These are phyloP conservation scores for Datnioides undecimradiatus DNA, from an alignment of 2,113 vertebrate genomes.

Conservation along the genomic window DNA sequence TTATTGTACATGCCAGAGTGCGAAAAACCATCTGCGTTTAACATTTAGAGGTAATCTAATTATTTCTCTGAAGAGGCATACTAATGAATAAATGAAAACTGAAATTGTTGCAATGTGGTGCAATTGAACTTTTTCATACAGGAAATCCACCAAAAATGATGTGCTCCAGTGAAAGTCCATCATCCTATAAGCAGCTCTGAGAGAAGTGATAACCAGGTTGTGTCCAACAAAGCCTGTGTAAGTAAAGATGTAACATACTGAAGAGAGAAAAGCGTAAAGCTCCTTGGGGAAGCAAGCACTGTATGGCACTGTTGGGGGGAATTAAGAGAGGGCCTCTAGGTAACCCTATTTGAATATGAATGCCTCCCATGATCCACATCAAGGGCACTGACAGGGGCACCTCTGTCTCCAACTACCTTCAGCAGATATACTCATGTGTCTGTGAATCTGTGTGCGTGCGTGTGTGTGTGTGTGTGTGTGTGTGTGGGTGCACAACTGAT, in stretches of 20 bases:
- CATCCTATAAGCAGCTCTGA: conserved; percentile 50
- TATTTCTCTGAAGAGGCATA: conserved; percentile 22
- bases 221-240: conserved; percentile 58
- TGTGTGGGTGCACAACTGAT: conserved; percentile 58
- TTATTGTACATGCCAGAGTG: conserved; percentile 51
- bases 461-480: conserved; percentile 26
- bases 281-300: conserved; percentile 38
- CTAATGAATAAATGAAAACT: conserved; percentile 35
- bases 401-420: conserved; percentile 64
- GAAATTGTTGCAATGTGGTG: conserved; percentile 5
- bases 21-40: conserved; percentile 36
- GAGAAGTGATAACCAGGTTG: conserved; percentile 33
- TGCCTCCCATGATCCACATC: conserved; percentile 76
- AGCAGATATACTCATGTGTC: conserved; percentile 25
- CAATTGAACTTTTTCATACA: conserved; percentile 1
- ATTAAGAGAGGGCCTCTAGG: conserved; percentile 53
- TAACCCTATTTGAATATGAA: conserved; percentile 80
- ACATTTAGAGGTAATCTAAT: conserved; percentile 50
- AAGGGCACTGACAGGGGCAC: conserved; percentile 79
- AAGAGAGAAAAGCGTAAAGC: conserved; percentile 43
- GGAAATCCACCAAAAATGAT: not conserved
- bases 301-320: conserved; percentile 44
- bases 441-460: conserved; percentile 6
- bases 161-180: conserved; percentile 7
- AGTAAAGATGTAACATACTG: conserved; percentile 59